phyloP scores from a whole-genome alignment of 2,797 vertebrate species.

The Ptychobarbus kaznakovi region DNA sequence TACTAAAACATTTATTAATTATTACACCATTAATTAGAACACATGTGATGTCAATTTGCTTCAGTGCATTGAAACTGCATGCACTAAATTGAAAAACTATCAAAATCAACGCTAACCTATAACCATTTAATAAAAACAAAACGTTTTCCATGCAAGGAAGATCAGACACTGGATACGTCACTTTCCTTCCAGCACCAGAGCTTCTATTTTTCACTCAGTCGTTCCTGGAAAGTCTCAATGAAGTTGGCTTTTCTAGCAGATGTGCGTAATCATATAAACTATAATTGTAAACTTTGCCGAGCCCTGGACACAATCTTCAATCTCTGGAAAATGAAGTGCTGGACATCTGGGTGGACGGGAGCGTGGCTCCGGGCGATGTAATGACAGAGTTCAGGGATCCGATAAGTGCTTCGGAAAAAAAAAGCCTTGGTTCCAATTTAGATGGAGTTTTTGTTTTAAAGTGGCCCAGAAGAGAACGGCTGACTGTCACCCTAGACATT shows the following conservation, averaged over 20 bases:
- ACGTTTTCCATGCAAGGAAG: neutral
- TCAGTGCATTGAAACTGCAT: neutral
- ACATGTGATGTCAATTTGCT: neutral
- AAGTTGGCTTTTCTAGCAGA: conserved; percentile 17
- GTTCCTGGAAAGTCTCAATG: conserved; percentile 32
- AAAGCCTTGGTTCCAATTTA: conserved; percentile 26
- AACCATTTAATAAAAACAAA: neutral
- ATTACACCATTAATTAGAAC: neutral
- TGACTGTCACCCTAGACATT: conserved; percentile 7
- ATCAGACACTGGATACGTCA: neutral
- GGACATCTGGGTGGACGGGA: conserved; percentile 49
- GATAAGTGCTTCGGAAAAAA: conserved; percentile 19
- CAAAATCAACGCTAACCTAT: neutral
- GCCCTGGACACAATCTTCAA: conserved; percentile 49
- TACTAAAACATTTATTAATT: neutral
- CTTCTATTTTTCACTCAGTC: neutral
- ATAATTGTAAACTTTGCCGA: conserved; percentile 48
- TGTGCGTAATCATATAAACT: conserved; percentile 53
- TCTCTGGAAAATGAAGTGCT: conserved; percentile 46
- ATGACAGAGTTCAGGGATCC: conserved; percentile 23
- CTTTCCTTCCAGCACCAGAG: neutral
- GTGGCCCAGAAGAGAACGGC: conserved; percentile 1
- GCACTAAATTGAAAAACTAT: too few relatives aligned
- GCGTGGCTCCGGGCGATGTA: neutral
- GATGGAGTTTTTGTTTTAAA: conserved; percentile 39